These are phyloP conservation scores for Euzophera pinguis DNA, from an alignment of 2,888 invertebrate species.

Conservation along the genomic window DNA sequence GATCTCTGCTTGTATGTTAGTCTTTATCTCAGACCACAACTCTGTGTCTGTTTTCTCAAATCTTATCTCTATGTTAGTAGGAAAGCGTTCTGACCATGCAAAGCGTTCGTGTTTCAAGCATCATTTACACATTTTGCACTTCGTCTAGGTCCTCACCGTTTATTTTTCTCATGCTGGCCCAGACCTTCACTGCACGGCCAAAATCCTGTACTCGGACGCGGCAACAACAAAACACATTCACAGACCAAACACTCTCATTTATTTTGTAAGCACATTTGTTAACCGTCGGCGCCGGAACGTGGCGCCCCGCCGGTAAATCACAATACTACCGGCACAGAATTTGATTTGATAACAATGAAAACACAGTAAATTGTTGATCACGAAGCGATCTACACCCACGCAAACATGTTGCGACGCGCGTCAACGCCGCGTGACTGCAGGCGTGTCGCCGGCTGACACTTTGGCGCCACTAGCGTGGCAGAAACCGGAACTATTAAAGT, in stretches of 20 bases:
- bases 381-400: conserved; percentile 69
- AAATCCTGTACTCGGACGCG: conserved; percentile 63
- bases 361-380: conserved; percentile 65
- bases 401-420: conserved; percentile 72
- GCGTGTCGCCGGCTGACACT: conserved; percentile 71
- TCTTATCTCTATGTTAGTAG: conserved; percentile 38
- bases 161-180: conserved; percentile 75
- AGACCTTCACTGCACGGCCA: conserved; percentile 68
- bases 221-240: conserved; percentile 72
- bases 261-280: conserved; percentile 47
- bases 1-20: conserved; percentile 28
- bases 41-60: conserved; percentile 40
- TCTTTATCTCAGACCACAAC: conserved; percentile 42
- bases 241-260: conserved; percentile 57
- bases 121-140: conserved; percentile 21
- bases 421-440: conserved; percentile 78
- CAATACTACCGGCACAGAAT: conserved; percentile 24
- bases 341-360: conserved; percentile 62
- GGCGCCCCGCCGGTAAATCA: conserved; percentile 30
- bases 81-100: conserved; percentile 23
- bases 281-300: conserved; percentile 34
- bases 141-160: conserved; percentile 55
- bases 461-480: conserved; percentile 52
- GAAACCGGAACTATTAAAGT: conserved; percentile 36
- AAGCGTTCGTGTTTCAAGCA: conserved; percentile 22